phyloP scores from a whole-genome alignment of 2,113 vertebrate genomes.

The Sterna hirundo region DNA sequence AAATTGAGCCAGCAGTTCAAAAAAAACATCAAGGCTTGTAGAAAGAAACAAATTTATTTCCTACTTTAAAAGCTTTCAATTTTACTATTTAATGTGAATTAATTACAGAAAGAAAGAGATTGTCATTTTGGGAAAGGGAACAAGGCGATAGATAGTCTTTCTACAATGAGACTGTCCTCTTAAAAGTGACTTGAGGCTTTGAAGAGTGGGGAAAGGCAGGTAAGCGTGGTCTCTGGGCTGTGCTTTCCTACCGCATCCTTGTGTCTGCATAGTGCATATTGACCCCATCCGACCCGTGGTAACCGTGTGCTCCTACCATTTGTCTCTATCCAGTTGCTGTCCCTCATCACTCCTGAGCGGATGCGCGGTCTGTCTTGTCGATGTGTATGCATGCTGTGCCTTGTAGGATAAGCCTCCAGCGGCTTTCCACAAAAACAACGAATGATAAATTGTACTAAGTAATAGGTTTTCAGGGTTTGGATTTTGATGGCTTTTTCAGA shows the following conservation, averaged over 20 bases:
- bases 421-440: not conserved
- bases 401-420: not conserved
- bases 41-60: not conserved
- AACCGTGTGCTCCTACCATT: not conserved
- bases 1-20: slow-evolving; percentile 19
- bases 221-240: not conserved
- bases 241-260: not conserved
- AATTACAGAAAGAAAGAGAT: not conserved
- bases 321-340: not conserved
- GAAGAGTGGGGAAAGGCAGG: not conserved
- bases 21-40: not conserved
- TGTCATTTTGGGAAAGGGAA: not conserved
- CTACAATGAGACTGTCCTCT: not conserved
- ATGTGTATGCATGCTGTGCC: not conserved
- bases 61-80: not conserved
- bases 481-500: slow-evolving; percentile 1
- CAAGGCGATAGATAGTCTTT: not conserved
- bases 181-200: not conserved
- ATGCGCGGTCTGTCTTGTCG: not conserved
- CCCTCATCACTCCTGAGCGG: not conserved
- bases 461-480: slow-evolving; percentile 15
- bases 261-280: not conserved
- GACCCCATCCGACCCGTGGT: accelerated
- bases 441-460: not conserved
- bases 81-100: not conserved